phyloP scores from a whole-genome alignment of 2,113 vertebrate species.

The Cnemophilus loriae region DNA sequence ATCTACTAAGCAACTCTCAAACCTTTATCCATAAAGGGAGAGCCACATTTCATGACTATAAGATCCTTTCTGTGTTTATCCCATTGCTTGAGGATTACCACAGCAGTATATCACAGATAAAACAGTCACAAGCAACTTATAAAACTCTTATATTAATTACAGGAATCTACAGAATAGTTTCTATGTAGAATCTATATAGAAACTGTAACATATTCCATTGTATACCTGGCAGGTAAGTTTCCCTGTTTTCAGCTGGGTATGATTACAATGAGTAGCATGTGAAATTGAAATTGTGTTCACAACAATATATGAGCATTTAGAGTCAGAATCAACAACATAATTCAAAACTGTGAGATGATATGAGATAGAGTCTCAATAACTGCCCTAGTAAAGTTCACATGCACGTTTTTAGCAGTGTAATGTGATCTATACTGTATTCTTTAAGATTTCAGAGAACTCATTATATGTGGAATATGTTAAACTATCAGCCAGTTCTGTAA shows the following conservation, averaged over 20 bases:
- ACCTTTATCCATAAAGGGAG: background rate
- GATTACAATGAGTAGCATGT: background rate
- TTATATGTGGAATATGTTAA: background rate
- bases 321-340: background rate
- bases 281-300: background rate
- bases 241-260: background rate
- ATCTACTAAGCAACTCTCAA: background rate
- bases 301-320: background rate
- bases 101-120: background rate
- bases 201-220: background rate
- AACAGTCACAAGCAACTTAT: background rate
- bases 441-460: background rate
- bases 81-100: background rate
- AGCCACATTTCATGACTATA: background rate
- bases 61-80: constrained; percentile 13
- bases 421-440: background rate
- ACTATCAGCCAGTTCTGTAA: background rate
- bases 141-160: background rate
- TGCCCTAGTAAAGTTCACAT: background rate
- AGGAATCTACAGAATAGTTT: background rate
- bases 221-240: background rate
- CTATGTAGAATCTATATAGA: background rate
- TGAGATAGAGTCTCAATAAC: background rate
- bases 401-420: background rate
- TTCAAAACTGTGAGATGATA: background rate